phyloP scores from a whole-genome alignment of 1,140 invertebrate genomes.

The Calycopis cecrops region DNA sequence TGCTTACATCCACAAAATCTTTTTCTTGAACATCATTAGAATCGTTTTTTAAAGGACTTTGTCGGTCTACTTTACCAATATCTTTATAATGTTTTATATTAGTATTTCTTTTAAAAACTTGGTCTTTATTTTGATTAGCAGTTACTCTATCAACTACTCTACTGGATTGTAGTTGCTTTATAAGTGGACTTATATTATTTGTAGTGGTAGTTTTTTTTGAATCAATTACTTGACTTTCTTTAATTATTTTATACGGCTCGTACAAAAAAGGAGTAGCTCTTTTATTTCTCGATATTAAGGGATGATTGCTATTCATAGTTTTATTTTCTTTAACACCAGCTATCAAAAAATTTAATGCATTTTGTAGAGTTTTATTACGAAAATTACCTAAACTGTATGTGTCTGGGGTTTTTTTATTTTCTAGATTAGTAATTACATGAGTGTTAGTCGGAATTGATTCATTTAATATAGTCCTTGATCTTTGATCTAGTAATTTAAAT shows the following conservation, averaged over 20 bases:
- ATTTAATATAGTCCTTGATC: no score
- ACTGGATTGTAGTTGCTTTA: conserved; percentile 61
- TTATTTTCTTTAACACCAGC: no score
- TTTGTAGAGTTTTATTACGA: no score
- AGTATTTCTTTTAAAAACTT: conserved; percentile 40
- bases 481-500: no score
- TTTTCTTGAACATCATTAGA: conserved; percentile 27
- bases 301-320: no score
- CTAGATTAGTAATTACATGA: no score
- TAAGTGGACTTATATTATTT: conserved; percentile 61
- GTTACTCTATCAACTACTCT: conserved; percentile 51
- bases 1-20: conserved; percentile 49
- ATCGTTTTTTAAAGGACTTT: conserved; percentile 25
- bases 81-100: conserved; percentile 50
- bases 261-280: conserved; percentile 61
- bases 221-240: conserved; percentile 52
- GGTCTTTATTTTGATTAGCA: conserved; percentile 43
- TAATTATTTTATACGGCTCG: conserved; percentile 70
- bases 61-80: conserved; percentile 54
- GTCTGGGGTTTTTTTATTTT: no score
- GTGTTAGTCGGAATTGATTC: no score
- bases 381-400: no score
- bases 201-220: conserved; percentile 59
- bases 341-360: no score
- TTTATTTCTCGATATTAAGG: conserved; percentile 35